Evolutionary conservation across 1,140 invertebrate genomes (phyloP).

Genomic region (Drosophila sproati): DNA sequence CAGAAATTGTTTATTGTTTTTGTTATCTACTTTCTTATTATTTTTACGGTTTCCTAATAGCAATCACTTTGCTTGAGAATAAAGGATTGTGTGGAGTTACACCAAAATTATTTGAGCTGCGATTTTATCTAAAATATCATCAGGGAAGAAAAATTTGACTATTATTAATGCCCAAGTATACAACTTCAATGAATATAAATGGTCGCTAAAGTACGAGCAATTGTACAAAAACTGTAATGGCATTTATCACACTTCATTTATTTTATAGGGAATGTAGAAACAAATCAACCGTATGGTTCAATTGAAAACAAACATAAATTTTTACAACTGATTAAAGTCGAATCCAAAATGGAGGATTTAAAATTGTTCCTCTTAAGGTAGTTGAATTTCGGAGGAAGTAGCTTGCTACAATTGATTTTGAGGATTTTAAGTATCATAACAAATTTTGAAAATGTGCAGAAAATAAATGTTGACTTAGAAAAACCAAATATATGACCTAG

Average conservation of each 20-base stretch:
- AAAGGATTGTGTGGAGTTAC: conserved; percentile 16
- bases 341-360: neutral
- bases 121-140: conserved; percentile 12
- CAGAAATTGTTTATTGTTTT: conserved; percentile 23
- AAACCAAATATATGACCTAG: neutral
- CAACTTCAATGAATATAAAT: conserved; percentile 23
- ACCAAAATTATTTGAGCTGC: neutral
- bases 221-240: conserved; percentile 29
- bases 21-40: conserved; percentile 9
- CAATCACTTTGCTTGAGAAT: conserved; percentile 12
- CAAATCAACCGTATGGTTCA: conserved; percentile 21
- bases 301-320: conserved; percentile 6
- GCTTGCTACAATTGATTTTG: neutral
- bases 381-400: neutral
- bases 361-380: neutral
- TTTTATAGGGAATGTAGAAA: conserved; percentile 12
- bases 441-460: no score
- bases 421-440: no score
- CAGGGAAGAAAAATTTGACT: neutral
- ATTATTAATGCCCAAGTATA: conserved; percentile 10
- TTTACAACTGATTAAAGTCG: neutral
- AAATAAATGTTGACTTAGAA: neutral
- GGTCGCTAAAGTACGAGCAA: conserved; percentile 6
- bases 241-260: conserved; percentile 46
- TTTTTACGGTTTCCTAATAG: conserved; percentile 2